Conservation (phyloP, 2,888 invertebrate genomes). For the Nowickia ferox region DNA sequence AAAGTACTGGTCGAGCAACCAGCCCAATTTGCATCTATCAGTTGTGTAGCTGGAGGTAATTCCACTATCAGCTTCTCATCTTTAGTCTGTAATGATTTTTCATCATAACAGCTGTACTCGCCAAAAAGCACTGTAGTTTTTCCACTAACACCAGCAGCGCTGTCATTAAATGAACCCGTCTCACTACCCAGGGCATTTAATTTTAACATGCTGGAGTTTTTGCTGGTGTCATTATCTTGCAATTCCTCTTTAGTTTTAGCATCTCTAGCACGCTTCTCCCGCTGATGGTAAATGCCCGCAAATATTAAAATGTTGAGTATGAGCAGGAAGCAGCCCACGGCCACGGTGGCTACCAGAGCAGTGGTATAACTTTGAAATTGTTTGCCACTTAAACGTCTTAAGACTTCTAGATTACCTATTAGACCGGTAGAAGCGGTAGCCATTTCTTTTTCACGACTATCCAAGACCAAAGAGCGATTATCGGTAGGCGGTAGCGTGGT, state of each 20-base stretch:
- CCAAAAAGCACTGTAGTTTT: constrained; percentile 83
- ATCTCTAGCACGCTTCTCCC: constrained; percentile 87
- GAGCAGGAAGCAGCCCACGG: constrained; percentile 92
- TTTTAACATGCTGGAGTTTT: constrained; percentile 80
- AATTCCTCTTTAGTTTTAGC: constrained; percentile 91
- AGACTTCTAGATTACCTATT: constrained; percentile 87
- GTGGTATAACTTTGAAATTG: constrained; percentile 95
- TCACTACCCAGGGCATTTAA: constrained; percentile 78
- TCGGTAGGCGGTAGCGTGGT: constrained; percentile 80
- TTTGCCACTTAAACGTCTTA: constrained; percentile 89
- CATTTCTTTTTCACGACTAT: constrained; percentile 78
- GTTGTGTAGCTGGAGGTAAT: constrained; percentile 84
- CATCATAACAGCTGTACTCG: constrained; percentile 88
- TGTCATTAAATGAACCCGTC: constrained; percentile 63
- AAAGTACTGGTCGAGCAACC: constrained; percentile 78
- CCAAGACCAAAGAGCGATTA: constrained; percentile 77
- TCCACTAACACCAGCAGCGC: constrained; percentile 69
- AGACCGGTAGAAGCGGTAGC: constrained; percentile 81
- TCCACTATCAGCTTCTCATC: constrained; percentile 86
- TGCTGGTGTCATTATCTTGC: constrained; percentile 83
- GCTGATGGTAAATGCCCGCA: constrained; percentile 93
- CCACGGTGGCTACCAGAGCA: constrained; percentile 93
- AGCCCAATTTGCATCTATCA: constrained; percentile 76
- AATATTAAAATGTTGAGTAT: constrained; percentile 93
- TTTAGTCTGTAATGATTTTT: constrained; percentile 84